phyloP scores from a whole-genome alignment of 2,888 invertebrate species.

The Acronicta psi region DNA sequence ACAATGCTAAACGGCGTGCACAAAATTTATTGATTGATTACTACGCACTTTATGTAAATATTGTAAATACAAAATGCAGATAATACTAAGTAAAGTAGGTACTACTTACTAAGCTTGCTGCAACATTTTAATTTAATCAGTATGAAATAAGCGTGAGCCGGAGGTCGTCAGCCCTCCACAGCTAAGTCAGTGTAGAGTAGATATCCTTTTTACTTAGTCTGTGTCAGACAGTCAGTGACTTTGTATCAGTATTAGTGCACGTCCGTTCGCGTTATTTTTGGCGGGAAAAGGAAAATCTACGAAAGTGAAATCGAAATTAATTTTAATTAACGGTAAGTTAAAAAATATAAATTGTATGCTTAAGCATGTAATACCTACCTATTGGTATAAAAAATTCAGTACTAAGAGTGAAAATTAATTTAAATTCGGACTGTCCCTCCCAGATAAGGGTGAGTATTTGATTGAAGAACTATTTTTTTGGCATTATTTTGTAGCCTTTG shows the following conservation, averaged over 20 bases:
- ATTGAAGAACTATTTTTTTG: too few relatives aligned
- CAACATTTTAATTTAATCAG: constrained; percentile 32
- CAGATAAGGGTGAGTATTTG: too few relatives aligned
- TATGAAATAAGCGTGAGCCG: constrained; percentile 24
- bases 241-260: constrained; percentile 23
- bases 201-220: too few relatives aligned
- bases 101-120: neutral
- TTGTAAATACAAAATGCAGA: constrained; percentile 14
- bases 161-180: constrained; percentile 33
- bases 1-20: too few relatives aligned
- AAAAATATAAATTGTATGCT: too few relatives aligned
- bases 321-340: constrained; percentile 21
- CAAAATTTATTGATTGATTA: too few relatives aligned
- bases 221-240: constrained; percentile 32
- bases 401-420: too few relatives aligned
- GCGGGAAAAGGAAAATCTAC: constrained; percentile 30
- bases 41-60: too few relatives aligned
- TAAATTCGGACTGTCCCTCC: too few relatives aligned
- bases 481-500: too few relatives aligned
- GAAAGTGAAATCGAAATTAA: constrained; percentile 12
- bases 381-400: too few relatives aligned
- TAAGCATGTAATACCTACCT: too few relatives aligned
- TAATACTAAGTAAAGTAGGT: neutral
- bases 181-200: neutral
- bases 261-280: constrained; percentile 27